A percentile compares a stretch with the other conserved stretches of the same genome.
Evolutionary conservation across 2,888 invertebrate genomes (phyloP).

Genomic region (Punctoribates punctum): DNA sequence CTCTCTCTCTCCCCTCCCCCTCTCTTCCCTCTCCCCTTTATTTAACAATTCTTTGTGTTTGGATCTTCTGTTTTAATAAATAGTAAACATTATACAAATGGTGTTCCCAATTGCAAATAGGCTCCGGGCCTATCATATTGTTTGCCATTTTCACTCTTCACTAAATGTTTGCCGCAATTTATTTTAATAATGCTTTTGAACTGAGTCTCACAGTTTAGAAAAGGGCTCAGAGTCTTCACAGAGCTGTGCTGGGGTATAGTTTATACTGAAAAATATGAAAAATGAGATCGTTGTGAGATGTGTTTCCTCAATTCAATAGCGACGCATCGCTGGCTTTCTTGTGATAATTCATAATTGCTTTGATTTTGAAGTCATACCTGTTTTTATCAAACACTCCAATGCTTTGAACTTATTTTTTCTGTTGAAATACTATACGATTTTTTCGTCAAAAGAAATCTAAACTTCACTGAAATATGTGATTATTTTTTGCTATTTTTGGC

Average conservation of each 20-base stretch:
- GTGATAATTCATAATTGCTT: conserved; percentile 33
- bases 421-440: background rate
- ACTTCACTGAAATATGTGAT: background rate
- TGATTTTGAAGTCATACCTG: conserved; percentile 30
- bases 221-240: too few relatives aligned
- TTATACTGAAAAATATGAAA: background rate
- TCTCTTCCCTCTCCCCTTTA: too few relatives aligned
- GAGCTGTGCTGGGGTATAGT: background rate
- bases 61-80: conserved; percentile 2
- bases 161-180: conserved; percentile 26
- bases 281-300: conserved; percentile 26
- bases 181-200: conserved; percentile 6
- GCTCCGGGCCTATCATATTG: conserved; percentile 22
- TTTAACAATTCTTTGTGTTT: background rate
- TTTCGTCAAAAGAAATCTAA: background rate
- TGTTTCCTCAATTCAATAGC: background rate
- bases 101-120: conserved; percentile 9
- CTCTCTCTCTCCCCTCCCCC: too few relatives aligned
- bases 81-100: conserved; percentile 5
- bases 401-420: conserved; percentile 6
- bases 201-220: background rate
- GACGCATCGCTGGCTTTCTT: conserved; percentile 7
- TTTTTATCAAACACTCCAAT: conserved; percentile 27
- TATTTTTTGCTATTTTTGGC: conserved; percentile 3
- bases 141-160: conserved; percentile 26